A percentile compares a stretch with the other conserved stretches of the same genome.
Evolutionary conservation across 2,113 vertebrate species (phyloP).

Genomic region (Strix uralensis): DNA sequence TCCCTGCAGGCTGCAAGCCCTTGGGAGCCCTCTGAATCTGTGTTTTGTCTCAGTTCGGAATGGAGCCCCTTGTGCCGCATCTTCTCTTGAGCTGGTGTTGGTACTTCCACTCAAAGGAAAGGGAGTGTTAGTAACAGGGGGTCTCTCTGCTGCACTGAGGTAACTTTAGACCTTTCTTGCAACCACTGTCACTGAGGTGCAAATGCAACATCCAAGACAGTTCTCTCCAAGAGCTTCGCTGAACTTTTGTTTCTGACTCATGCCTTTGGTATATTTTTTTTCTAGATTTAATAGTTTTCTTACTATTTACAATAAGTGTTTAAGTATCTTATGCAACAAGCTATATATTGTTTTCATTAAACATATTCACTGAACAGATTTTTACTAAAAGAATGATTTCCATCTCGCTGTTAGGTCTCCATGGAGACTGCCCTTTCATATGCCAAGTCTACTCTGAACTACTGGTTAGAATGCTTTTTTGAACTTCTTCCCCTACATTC

Average conservation of each 20-base stretch:
- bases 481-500: not conserved
- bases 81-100: not conserved
- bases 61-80: not conserved
- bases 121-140: not conserved
- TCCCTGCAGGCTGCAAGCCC: not conserved
- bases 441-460: not conserved
- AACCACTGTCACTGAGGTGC: not conserved
- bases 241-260: not conserved
- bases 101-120: not conserved
- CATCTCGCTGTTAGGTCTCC: not conserved
- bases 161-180: not conserved
- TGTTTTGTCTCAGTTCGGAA: not conserved
- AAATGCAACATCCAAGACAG: not conserved
- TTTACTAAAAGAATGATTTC: not conserved
- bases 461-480: not conserved
- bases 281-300: not conserved
- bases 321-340: not conserved
- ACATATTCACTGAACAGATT: not conserved
- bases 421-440: not conserved
- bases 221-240: not conserved
- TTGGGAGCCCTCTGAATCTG: not conserved
- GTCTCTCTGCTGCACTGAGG: not conserved
- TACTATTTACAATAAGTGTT: not conserved
- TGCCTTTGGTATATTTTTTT: not conserved
- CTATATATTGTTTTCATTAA: not conserved